Percentiles rank a stretch among this genome's conserved stretches.
These are phyloP conservation scores for Antigone vipio DNA, from an alignment of 2,113 vertebrate genomes.

Conservation along the genomic window DNA sequence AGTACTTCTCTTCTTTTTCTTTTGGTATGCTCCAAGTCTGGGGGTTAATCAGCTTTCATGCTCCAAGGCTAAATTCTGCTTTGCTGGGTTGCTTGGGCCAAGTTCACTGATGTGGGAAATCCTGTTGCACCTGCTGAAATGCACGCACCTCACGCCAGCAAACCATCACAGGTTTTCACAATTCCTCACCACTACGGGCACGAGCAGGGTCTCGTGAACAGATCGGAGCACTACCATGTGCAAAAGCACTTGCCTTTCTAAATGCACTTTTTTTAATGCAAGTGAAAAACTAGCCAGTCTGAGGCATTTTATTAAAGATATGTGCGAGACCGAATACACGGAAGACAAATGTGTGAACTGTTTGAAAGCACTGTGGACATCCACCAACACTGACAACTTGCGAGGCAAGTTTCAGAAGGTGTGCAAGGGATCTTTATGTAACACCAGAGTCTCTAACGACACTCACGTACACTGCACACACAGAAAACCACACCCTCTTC, in stretches of 20 bases:
- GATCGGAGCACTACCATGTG: not conserved
- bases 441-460: not conserved
- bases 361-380: not conserved
- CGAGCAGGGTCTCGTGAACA: fast-evolving
- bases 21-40: not conserved
- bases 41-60: not conserved
- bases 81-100: not conserved
- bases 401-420: not conserved
- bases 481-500: not conserved
- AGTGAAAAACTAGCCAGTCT: not conserved
- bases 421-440: not conserved
- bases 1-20: not conserved
- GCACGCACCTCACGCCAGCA: not conserved
- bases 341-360: not conserved
- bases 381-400: constrained; percentile 12
- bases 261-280: not conserved
- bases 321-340: not conserved
- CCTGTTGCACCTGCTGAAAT: not conserved
- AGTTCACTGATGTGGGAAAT: not conserved
- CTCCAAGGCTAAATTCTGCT: not conserved
- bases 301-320: not conserved
- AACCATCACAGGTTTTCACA: not conserved
- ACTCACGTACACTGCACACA: not conserved
- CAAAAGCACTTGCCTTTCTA: not conserved
- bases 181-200: not conserved